Conservation (phyloP, 2,888 invertebrate species). For the Thecocarcelia acutangulata region DNA sequence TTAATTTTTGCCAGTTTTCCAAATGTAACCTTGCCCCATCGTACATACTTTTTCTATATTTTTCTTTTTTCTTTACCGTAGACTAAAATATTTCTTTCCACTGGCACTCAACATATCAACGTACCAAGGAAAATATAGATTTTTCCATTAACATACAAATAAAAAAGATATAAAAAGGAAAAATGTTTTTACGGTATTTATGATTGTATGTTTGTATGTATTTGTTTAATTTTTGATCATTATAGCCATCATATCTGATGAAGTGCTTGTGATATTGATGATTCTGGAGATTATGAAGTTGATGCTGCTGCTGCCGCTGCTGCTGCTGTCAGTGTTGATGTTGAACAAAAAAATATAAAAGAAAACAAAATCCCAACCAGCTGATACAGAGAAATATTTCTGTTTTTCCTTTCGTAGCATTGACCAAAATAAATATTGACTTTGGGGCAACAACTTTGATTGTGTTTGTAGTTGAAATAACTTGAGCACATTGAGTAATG, state of each 20-base stretch:
- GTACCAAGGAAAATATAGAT: no score
- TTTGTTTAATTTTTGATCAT: slow-evolving; percentile 24
- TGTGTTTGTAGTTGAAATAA: slow-evolving; percentile 34
- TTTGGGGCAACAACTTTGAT: slow-evolving; percentile 54
- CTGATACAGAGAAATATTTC: not conserved
- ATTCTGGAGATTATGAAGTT: slow-evolving; percentile 17
- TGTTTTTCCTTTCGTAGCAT: slow-evolving; percentile 43
- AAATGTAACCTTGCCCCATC: no score
- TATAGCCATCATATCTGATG: slow-evolving; percentile 13
- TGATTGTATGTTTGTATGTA: slow-evolving; percentile 3
- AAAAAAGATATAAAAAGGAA: no score
- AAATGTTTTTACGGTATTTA: not conserved
- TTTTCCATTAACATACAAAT: no score
- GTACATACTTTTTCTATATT: no score
- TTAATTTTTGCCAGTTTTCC: no score
- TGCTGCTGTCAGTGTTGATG: not conserved
- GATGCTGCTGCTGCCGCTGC: not conserved
- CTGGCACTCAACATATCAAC: no score
- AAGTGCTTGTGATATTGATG: slow-evolving; percentile 34
- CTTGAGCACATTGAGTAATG: slow-evolving; percentile 1
- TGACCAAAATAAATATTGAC: slow-evolving; percentile 64
- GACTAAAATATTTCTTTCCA: no score
- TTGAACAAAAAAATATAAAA: slow-evolving; percentile 10
- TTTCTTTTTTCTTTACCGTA: no score
- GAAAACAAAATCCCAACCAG: slow-evolving; percentile 1